Percentiles rank a stretch among this genome's conserved stretches.
Conservation (phyloP, 2,113 vertebrate genomes). For the Uria lomvia region DNA sequence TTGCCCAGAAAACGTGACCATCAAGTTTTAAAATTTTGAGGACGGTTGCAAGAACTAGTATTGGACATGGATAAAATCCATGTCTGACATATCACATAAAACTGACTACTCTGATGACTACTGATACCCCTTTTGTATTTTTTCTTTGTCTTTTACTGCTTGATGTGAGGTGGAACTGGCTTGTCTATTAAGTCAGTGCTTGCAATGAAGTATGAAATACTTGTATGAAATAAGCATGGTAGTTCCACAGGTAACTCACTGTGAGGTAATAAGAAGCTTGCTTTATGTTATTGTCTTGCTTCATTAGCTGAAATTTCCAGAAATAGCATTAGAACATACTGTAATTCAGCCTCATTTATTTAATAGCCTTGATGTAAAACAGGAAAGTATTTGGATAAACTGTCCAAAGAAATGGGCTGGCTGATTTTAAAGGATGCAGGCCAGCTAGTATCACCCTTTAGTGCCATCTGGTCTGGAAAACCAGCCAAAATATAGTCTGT, state of each 20-base stretch:
- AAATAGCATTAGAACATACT: neutral
- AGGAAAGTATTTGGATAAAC: neutral
- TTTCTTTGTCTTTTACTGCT: neutral
- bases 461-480: neutral
- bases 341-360: neutral
- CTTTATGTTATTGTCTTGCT: neutral
- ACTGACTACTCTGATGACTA: neutral
- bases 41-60: neutral
- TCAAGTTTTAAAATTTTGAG: neutral
- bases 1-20: neutral
- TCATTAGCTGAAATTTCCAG: neutral
- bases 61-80: neutral
- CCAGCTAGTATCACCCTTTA: rapidly evolving
- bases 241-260: neutral
- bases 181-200: neutral
- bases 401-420: neutral
- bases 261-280: neutral
- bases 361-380: neutral
- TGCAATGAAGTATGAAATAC: neutral
- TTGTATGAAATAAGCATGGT: neutral
- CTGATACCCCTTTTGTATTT: neutral
- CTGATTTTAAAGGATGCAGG: neutral
- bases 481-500: neutral
- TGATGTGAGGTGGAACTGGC: neutral
- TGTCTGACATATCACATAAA: neutral